phyloP scores from a whole-genome alignment of 2,113 vertebrate species.

The Leucoraja erinaceus region DNA sequence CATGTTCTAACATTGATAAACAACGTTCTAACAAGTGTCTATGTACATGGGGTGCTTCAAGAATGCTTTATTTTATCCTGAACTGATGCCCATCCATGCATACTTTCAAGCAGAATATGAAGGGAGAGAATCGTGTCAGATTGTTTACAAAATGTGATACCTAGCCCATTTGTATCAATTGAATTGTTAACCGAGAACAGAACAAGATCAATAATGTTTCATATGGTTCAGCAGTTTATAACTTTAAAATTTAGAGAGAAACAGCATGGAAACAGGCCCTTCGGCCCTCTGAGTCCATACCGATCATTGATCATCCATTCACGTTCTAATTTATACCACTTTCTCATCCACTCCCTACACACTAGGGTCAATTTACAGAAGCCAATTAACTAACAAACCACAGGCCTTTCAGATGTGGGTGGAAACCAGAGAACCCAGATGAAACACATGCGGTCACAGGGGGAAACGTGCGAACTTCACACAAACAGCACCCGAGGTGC shows the following conservation, averaged over 20 bases:
- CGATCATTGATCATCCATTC: no score
- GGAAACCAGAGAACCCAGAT: no score
- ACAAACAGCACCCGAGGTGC: no score
- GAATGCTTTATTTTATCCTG: background rate
- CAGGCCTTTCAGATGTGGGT: no score
- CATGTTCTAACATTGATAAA: background rate
- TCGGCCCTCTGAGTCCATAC: no score
- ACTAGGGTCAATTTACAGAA: no score
- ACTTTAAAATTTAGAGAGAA: background rate
- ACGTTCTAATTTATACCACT: no score
- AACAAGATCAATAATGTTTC: background rate
- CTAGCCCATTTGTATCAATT: background rate
- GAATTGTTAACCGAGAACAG: background rate
- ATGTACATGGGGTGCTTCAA: background rate
- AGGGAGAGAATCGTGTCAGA: background rate
- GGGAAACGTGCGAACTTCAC: no score
- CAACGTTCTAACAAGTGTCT: background rate
- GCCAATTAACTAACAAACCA: no score
- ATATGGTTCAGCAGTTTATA: background rate
- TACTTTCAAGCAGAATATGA: background rate
- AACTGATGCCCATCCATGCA: background rate
- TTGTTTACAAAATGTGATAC: background rate
- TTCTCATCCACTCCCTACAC: no score
- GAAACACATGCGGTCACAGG: no score
- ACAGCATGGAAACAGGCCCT: no score